Conservation (phyloP, 2,113 vertebrate species). For the Chlorodrepanis virens region DNA sequence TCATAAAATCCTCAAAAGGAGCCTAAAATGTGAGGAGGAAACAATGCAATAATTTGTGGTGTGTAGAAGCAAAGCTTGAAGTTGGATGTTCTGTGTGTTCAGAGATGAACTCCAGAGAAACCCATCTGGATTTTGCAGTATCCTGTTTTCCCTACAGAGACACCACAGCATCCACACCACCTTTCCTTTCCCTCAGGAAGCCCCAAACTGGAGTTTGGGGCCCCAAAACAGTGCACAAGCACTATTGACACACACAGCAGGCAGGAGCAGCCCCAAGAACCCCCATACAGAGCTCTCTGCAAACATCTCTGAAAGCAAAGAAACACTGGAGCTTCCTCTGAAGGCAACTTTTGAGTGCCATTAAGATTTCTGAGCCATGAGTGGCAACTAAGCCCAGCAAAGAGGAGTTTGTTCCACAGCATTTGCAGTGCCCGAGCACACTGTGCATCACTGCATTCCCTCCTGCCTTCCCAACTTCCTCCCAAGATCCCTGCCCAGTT, state of each 20-base stretch:
- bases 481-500: background rate
- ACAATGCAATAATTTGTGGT: too few relatives aligned
- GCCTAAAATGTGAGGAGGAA: background rate
- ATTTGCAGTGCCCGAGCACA: background rate
- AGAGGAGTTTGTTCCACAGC: background rate
- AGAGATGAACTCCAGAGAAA: background rate
- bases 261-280: too few relatives aligned
- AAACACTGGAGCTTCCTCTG: background rate
- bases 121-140: background rate
- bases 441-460: background rate
- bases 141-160: background rate
- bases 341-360: background rate
- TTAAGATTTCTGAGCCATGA: background rate
- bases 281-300: background rate
- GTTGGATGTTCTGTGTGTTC: background rate
- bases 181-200: background rate
- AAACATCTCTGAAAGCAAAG: background rate
- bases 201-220: background rate
- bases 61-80: background rate
- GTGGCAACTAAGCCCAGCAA: background rate
- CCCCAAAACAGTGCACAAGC: background rate
- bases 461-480: background rate
- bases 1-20: background rate
- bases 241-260: rapidly evolving
- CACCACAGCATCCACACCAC: rapidly evolving